These are phyloP conservation scores for Gallinago jamesoni DNA, from an alignment of 2,113 vertebrate species.

Conservation along the genomic window DNA sequence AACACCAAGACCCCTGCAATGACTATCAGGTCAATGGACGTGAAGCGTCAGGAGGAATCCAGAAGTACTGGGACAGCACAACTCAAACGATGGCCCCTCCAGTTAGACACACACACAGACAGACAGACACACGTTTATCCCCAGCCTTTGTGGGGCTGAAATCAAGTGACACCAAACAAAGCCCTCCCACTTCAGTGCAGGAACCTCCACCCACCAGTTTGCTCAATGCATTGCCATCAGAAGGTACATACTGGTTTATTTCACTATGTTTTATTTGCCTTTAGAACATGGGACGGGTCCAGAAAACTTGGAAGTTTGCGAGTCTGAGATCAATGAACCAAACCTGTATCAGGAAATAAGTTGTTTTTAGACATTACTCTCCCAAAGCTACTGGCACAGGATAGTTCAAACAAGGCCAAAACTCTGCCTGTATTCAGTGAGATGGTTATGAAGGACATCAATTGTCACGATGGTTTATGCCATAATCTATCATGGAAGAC, in stretches of 20 bases:
- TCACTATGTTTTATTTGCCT: rapidly evolving
- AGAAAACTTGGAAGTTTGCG: background rate
- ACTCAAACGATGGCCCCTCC: background rate
- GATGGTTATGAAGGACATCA: rapidly evolving
- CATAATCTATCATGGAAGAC: rapidly evolving
- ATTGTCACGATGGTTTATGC: rapidly evolving
- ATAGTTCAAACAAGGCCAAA: background rate
- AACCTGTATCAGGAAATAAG: rapidly evolving
- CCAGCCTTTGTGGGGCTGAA: background rate
- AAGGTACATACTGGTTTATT: rapidly evolving
- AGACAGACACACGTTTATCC: background rate
- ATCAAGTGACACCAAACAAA: rapidly evolving
- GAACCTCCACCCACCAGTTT: background rate
- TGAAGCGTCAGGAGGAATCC: background rate
- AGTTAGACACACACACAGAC: rapidly evolving
- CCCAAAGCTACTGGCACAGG: background rate
- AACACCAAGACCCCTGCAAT: rapidly evolving
- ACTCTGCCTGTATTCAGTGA: rapidly evolving
- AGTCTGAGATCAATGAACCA: rapidly evolving
- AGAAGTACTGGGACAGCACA: background rate
- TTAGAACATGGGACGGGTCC: background rate
- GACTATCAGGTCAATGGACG: rapidly evolving
- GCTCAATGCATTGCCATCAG: rapidly evolving
- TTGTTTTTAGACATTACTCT: background rate
- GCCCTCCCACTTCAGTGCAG: rapidly evolving